Evolutionary conservation across 2,797 vertebrate species (phyloP).

Genomic region (Eurystomus glaucurus): DNA sequence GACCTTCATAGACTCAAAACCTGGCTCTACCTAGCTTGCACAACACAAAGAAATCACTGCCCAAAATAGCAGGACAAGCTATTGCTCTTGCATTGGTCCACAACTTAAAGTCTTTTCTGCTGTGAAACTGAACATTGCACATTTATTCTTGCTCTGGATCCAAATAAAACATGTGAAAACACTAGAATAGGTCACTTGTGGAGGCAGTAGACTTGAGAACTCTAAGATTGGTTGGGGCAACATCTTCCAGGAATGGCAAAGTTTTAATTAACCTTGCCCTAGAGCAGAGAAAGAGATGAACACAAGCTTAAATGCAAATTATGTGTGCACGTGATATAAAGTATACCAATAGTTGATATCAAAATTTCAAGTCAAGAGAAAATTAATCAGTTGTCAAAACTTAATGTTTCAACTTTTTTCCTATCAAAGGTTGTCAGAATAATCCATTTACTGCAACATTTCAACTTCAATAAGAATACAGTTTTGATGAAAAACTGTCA

Average conservation of each 20-base stretch:
- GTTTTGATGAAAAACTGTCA: conserved; percentile 38
- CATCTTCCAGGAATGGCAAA: neutral
- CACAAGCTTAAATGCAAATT: neutral
- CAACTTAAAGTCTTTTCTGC: neutral
- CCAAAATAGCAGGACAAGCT: neutral
- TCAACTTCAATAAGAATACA: neutral
- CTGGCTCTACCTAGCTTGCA: neutral
- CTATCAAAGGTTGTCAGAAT: conserved; percentile 1
- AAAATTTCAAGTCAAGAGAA: conserved; percentile 12
- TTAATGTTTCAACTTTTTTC: neutral
- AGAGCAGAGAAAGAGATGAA: neutral
- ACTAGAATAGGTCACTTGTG: neutral
- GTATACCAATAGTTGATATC: neutral
- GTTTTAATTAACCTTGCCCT: neutral
- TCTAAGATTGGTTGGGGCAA: neutral
- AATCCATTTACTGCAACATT: conserved; percentile 14
- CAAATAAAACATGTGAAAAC: neutral
- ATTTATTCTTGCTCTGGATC: neutral
- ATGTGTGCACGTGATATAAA: neutral
- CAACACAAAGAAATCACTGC: neutral
- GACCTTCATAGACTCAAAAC: neutral
- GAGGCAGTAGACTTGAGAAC: neutral
- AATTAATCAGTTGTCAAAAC: conserved; percentile 27
- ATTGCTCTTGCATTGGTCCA: neutral
- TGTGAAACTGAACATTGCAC: neutral